Conservation (phyloP, 2,113 vertebrate species). For the Sprattus sprattus region DNA sequence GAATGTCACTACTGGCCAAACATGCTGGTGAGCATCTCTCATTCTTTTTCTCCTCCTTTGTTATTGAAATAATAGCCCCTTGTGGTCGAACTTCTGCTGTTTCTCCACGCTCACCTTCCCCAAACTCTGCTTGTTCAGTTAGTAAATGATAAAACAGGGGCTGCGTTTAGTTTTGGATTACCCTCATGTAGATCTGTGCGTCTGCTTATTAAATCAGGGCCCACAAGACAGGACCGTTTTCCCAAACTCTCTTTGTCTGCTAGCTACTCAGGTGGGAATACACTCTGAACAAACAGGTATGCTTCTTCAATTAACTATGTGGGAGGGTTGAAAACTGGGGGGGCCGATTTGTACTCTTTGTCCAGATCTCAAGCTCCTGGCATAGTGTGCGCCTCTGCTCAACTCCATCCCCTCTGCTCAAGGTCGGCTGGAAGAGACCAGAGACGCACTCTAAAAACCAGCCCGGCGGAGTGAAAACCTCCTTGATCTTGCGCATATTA, state of each 20-base stretch:
- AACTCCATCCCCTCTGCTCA: conserved; percentile 22
- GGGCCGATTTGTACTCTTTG: background rate
- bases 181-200: background rate
- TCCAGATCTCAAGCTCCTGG: background rate
- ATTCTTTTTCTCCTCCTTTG: background rate
- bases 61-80: background rate
- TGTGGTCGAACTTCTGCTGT: background rate
- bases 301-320: background rate
- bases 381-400: background rate
- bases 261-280: background rate
- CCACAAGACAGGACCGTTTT: background rate
- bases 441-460: conserved; percentile 48
- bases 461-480: conserved; percentile 42
- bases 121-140: background rate
- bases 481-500: conserved; percentile 68
- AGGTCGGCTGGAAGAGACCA: conserved; percentile 39
- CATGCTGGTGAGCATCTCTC: background rate
- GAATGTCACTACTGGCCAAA: background rate
- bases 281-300: background rate
- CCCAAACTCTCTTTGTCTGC: background rate
- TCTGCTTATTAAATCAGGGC: background rate
- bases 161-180: background rate
- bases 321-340: background rate
- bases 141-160: background rate
- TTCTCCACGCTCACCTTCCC: background rate